These are phyloP conservation scores for Siniperca knerii DNA, from an alignment of 2,113 vertebrate species.

Conservation along the genomic window DNA sequence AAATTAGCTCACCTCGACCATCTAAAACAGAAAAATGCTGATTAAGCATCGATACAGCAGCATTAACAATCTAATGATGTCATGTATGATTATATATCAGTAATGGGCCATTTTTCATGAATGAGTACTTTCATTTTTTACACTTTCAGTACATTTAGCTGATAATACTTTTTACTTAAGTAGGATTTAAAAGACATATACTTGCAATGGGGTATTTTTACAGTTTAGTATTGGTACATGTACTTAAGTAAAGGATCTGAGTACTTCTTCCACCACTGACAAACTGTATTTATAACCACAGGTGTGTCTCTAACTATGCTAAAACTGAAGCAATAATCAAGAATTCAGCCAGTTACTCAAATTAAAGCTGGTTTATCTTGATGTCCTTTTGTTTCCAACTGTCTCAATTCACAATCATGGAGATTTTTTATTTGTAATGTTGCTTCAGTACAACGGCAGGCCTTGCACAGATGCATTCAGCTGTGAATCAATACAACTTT, in stretches of 20 bases:
- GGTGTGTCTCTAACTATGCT: slow-evolving; percentile 9
- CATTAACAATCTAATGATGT: not conserved
- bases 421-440: slow-evolving; percentile 25
- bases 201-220: not conserved
- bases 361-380: slow-evolving; percentile 15
- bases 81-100: not conserved
- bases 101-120: not conserved
- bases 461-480: slow-evolving; percentile 28
- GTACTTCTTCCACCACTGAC: not conserved
- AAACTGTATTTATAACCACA: slow-evolving; percentile 25
- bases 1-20: not conserved
- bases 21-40: not conserved
- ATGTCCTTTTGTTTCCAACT: slow-evolving; percentile 18
- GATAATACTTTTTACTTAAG: not conserved
- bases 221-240: not conserved
- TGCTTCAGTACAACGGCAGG: slow-evolving; percentile 1
- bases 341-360: not conserved
- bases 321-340: slow-evolving; percentile 3
- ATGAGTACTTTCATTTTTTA: not conserved
- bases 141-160: not conserved
- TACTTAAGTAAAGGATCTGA: not conserved
- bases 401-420: not conserved
- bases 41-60: not conserved
- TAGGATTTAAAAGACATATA: not conserved
- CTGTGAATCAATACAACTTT: slow-evolving; percentile 64